Evolutionary conservation across 2,113 vertebrate species (phyloP), one percentile per base, ranked within the genome.

Genomic region (Melierax canorus): DNA sequence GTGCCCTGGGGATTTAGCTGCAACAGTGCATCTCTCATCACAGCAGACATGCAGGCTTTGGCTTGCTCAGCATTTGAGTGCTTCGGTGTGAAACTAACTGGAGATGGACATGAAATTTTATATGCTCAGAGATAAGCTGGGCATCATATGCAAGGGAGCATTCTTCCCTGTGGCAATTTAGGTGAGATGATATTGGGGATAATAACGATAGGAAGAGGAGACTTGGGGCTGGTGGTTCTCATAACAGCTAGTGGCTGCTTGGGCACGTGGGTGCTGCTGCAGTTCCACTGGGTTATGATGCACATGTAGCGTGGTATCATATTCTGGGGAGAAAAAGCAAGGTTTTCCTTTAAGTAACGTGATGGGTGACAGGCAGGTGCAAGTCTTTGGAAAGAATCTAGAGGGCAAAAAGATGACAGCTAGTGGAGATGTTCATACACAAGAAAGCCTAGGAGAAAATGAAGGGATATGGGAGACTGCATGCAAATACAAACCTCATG

Each of bases 291-390:
- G 22, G 43, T 77, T 79, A 51, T 46, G 50, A 22, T 29, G 45
- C 15, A 46, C 10, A 2, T 1, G 0, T 19, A 0, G 6, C 1
- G 1, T 8, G 2, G 2, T 51, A 34, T 73, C 15, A 6, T 43
- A 14, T 77, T 90, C 36, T 76, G 56, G 38, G 43, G 41, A 78
- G 64, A 46, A 87, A 92, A 55, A 32, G 8, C 26, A 39, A 77
- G 32, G 23, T 56, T 93, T 82, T 87, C 8, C 20, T 69, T 67
- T 21, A 69, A 55, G 20, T 67, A 71, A 69, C 27, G 82, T 23
- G 15, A 23, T 48, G 32, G 41, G 26, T 91, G 86, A 67, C 32
- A 64, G 83, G 32, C 36, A 53, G 7, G 17, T 90, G 36, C 39
- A 68, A 60, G 56, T 0, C 34, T 88, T 64, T 48, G n/a, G 53